phyloP scores from a whole-genome alignment of 2,113 vertebrate species.

The Azemiops feae region DNA sequence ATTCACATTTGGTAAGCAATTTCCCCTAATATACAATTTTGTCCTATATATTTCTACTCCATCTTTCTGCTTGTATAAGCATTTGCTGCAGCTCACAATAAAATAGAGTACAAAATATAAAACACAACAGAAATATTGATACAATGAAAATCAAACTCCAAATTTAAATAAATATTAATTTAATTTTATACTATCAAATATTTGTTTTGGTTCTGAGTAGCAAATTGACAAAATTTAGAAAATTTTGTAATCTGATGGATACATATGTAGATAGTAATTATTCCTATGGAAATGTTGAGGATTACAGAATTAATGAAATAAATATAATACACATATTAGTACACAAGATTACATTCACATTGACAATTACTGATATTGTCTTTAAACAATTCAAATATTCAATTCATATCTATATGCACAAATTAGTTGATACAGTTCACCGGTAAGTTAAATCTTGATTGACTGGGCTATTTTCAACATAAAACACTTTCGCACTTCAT shows the following conservation, averaged over 20 bases:
- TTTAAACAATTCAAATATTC: neutral
- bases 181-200: neutral
- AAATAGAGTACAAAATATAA: neutral
- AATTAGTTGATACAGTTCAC: neutral
- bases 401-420: neutral
- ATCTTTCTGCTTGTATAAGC: neutral
- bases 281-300: neutral
- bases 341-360: neutral
- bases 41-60: neutral
- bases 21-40: neutral
- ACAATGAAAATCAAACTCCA: neutral
- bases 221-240: neutral
- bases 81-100: neutral
- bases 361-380: neutral
- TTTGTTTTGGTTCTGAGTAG: neutral
- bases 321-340: neutral
- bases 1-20: neutral
- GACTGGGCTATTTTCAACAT: slow-evolving; percentile 16
- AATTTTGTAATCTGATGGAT: neutral
- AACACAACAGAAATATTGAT: neutral
- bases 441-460: neutral
- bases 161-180: neutral
- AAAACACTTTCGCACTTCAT: slow-evolving; percentile 21
- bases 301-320: neutral
- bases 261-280: neutral